These are phyloP conservation scores for Xiphydria camelus DNA, from an alignment of 2,888 invertebrate genomes.

Conservation along the genomic window DNA sequence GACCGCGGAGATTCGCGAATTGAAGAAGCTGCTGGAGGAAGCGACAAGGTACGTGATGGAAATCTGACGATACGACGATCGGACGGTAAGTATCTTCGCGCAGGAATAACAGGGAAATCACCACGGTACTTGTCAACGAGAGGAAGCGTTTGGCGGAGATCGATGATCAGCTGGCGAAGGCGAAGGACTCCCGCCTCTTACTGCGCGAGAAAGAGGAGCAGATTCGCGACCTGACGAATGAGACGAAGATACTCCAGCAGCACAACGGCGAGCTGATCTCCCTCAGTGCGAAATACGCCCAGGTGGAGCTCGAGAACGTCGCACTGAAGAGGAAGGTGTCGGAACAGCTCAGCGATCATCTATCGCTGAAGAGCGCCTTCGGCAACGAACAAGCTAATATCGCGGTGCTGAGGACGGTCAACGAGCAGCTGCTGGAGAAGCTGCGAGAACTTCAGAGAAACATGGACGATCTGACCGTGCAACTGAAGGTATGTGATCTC, in stretches of 20 bases:
- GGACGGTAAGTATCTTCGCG: not conserved
- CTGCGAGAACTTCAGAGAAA: slow-evolving; percentile 45
- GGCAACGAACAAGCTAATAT: slow-evolving; percentile 44
- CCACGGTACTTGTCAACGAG: slow-evolving; percentile 34
- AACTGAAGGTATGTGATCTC: slow-evolving; percentile 45
- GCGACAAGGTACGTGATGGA: slow-evolving; percentile 34
- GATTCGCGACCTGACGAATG: slow-evolving; percentile 42
- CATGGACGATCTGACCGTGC: slow-evolving; percentile 45
- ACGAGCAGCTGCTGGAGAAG: slow-evolving; percentile 44
- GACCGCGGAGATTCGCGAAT: slow-evolving; percentile 36
- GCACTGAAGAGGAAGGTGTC: slow-evolving; percentile 43
- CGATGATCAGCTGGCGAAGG: slow-evolving; percentile 36
- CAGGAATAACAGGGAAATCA: slow-evolving; percentile 40
- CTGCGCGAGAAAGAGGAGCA: slow-evolving; percentile 46
- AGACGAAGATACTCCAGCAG: slow-evolving; percentile 47
- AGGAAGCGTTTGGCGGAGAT: slow-evolving; percentile 37
- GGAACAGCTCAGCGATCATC: slow-evolving; percentile 39
- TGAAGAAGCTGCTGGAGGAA: slow-evolving; percentile 43
- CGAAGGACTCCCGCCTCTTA: slow-evolving; percentile 33
- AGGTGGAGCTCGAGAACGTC: slow-evolving; percentile 45
- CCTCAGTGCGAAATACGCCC: slow-evolving; percentile 41
- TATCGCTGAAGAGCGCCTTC: slow-evolving; percentile 38
- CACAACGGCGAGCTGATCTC: slow-evolving; percentile 47
- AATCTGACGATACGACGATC: not conserved
- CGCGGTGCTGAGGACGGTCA: slow-evolving; percentile 39